A percentile compares a stretch with the other conserved stretches of the same genome.
phyloP scores from a whole-genome alignment of 2,888 invertebrate genomes.

The Epistrophella euchroma region DNA sequence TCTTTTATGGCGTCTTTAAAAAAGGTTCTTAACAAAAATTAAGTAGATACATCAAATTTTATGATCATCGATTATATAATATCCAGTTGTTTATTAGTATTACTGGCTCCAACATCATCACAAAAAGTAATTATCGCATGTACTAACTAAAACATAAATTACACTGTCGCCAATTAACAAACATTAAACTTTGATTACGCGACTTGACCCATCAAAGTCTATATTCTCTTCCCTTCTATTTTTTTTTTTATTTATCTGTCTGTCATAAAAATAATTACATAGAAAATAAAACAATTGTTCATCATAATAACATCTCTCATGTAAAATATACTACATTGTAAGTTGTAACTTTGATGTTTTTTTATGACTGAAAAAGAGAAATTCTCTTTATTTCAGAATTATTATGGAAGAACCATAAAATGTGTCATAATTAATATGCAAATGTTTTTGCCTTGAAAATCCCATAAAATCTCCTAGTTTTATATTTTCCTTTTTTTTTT shows the following conservation, averaged over 20 bases:
- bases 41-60: constrained; percentile 31
- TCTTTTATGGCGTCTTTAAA: constrained; percentile 26
- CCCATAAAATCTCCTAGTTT: constrained; percentile 54
- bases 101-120: constrained; percentile 3
- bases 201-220: constrained; percentile 43
- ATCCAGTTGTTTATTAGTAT: constrained; percentile 40
- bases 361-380: constrained; percentile 19
- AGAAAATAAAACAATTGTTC: constrained; percentile 31
- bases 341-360: constrained; percentile 39
- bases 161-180: constrained; percentile 46
- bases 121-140: constrained; percentile 27
- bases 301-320: constrained; percentile 13
- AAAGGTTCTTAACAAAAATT: not conserved
- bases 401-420: constrained; percentile 57
- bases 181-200: constrained; percentile 38
- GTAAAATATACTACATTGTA: constrained; percentile 23
- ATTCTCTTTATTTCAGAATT: constrained; percentile 34
- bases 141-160: constrained; percentile 60
- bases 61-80: constrained; percentile 54
- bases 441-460: constrained; percentile 62
- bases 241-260: not conserved
- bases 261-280: constrained; percentile 39
- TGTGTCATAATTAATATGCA: constrained; percentile 57
- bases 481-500: not conserved
- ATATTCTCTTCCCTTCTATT: not conserved